Percentiles rank a stretch among this genome's conserved stretches.
Evolutionary conservation across 2,113 vertebrate genomes (phyloP).

Genomic region (Pteronura brasiliensis): DNA sequence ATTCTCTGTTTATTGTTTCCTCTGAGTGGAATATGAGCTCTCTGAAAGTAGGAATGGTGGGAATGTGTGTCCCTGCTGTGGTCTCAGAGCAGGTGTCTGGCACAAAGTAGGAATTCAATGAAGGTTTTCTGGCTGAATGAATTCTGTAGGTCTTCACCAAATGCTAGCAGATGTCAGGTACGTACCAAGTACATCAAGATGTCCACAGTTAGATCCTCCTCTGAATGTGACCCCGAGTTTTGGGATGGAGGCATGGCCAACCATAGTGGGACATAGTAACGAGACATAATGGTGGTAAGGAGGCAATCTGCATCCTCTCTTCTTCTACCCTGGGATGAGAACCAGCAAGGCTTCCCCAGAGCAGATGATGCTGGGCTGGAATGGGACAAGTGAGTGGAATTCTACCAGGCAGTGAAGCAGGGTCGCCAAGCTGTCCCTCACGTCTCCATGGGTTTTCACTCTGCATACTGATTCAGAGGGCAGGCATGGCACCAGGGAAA

Average conservation of each 20-base stretch:
- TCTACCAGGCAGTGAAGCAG: background rate
- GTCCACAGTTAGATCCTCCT: background rate
- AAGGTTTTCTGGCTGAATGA: background rate
- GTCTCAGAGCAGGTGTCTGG: background rate
- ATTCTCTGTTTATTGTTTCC: background rate
- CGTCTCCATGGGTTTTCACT: background rate
- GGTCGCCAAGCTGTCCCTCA: background rate
- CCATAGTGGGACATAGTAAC: too few species aligned
- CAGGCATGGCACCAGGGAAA: background rate
- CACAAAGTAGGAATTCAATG: background rate
- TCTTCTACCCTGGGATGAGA: background rate
- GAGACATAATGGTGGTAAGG: background rate
- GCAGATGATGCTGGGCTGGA: background rate
- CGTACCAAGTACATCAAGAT: background rate
- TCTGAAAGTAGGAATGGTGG: background rate
- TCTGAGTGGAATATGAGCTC: background rate
- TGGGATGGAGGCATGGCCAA: background rate
- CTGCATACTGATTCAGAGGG: background rate
- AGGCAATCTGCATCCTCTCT: background rate
- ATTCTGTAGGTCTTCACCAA: background rate
- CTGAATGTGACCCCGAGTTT: background rate
- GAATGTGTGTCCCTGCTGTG: background rate
- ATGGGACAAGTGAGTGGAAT: background rate
- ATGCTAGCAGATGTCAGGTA: accelerated
- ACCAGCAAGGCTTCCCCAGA: background rate